phyloP scores from a whole-genome alignment of 2,113 vertebrate genomes.

The Sphaerodactylus townsendi region DNA sequence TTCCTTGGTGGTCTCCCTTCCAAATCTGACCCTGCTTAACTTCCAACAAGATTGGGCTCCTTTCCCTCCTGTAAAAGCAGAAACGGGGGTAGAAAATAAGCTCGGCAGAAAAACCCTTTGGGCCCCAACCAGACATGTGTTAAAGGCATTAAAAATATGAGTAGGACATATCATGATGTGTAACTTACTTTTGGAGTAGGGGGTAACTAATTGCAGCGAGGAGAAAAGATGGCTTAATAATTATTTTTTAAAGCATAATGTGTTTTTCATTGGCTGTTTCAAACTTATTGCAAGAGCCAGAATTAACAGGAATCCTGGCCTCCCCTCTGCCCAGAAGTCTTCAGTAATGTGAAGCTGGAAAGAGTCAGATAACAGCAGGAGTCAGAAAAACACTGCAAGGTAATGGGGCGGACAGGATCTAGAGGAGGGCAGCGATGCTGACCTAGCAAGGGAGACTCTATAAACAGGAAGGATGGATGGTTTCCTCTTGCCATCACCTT shows the following conservation, averaged over 20 bases:
- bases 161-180: no score
- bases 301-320: background rate
- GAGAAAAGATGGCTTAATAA: background rate
- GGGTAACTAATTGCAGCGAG: background rate
- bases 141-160: no score
- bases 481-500: background rate
- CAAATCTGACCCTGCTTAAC: no score
- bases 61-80: no score
- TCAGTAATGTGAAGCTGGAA: background rate
- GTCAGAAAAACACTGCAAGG: background rate
- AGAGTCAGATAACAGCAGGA: background rate
- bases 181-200: background rate
- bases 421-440: background rate
- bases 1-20: no score
- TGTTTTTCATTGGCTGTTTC: background rate
- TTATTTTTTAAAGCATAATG: background rate
- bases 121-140: no score
- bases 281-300: no score
- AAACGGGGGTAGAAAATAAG: no score
- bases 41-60: no score
- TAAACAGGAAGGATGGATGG: background rate
- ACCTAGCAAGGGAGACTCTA: background rate
- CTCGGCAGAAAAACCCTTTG: no score
- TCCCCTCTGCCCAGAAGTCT: background rate
- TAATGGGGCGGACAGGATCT: background rate